Percentiles rank a stretch among this genome's conserved stretches.
Evolutionary conservation across 2,113 vertebrate genomes (phyloP).

Genomic region (Sander vitreus): DNA sequence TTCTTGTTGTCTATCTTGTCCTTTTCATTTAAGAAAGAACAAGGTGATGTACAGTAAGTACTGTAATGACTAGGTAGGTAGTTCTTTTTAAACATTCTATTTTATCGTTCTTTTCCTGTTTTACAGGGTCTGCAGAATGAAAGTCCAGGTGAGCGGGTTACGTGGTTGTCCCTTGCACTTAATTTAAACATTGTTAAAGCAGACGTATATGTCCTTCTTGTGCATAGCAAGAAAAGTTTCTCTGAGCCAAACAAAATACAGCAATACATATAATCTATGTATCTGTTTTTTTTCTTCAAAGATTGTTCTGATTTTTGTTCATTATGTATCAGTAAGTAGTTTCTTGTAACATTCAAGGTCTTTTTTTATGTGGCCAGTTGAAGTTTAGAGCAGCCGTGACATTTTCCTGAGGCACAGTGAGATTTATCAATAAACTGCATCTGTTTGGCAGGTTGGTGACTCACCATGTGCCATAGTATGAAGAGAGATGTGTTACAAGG

Average conservation of each 20-base stretch:
- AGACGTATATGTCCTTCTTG: neutral
- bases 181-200: neutral
- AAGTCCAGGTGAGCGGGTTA: constrained; percentile 69
- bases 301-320: neutral
- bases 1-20: constrained; percentile 5
- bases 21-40: neutral
- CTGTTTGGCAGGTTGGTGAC: constrained; percentile 27
- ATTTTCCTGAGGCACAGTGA: neutral
- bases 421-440: neutral
- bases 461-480: neutral
- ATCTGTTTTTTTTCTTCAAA: neutral
- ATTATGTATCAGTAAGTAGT: neutral
- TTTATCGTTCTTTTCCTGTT: constrained; percentile 5
- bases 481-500: neutral
- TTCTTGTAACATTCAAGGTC: neutral
- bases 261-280: neutral
- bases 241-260: neutral
- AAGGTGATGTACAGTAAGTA: neutral
- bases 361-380: neutral
- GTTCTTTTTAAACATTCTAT: neutral
- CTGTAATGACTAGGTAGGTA: neutral
- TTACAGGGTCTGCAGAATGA: constrained; percentile 56
- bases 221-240: neutral
- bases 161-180: neutral
- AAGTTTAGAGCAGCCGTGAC: neutral